Conservation (phyloP, 1,140 invertebrate species). For the Trachymyrmex septentrionalis region DNA sequence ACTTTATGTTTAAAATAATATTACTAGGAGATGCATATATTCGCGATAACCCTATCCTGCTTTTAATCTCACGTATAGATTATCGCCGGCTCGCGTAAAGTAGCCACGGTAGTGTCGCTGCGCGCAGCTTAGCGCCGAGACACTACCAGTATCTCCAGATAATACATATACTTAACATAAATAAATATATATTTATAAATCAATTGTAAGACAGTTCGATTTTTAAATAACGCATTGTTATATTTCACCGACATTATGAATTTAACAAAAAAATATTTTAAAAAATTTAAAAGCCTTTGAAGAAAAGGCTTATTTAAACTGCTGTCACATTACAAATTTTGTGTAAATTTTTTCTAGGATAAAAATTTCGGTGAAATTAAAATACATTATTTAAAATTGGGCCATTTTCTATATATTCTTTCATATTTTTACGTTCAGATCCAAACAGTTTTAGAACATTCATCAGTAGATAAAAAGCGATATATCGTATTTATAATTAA, state of each 20-base stretch:
- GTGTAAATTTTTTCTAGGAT: not conserved
- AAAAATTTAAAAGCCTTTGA: not conserved
- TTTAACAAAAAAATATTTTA: not conserved
- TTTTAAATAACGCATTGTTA: slow-evolving; percentile 4
- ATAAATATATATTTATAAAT: slow-evolving; percentile 22
- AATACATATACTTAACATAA: slow-evolving; percentile 24
- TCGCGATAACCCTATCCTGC: slow-evolving; percentile 27
- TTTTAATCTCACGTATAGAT: slow-evolving; percentile 1
- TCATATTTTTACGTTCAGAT: slow-evolving; percentile 18
- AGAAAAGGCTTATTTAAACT: not conserved
- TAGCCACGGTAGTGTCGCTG: no score
- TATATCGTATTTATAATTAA: not conserved
- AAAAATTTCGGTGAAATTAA: slow-evolving; percentile 7
- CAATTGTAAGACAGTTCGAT: not conserved
- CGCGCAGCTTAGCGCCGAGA: no score
- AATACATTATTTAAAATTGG: slow-evolving; percentile 14
- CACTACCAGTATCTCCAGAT: no score
- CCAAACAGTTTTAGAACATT: slow-evolving; percentile 49
- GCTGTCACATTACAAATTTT: not conserved
- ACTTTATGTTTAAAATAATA: slow-evolving; percentile 13
- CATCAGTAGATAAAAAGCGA: not conserved
- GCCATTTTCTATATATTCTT: not conserved
- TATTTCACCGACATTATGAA: not conserved
- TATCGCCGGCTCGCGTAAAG: no score
- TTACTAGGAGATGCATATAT: slow-evolving; percentile 27